These are phyloP conservation scores for Umimayanthus chanpuru DNA, from an alignment of 92 coral and sea anemone species.

Conservation along the genomic window DNA sequence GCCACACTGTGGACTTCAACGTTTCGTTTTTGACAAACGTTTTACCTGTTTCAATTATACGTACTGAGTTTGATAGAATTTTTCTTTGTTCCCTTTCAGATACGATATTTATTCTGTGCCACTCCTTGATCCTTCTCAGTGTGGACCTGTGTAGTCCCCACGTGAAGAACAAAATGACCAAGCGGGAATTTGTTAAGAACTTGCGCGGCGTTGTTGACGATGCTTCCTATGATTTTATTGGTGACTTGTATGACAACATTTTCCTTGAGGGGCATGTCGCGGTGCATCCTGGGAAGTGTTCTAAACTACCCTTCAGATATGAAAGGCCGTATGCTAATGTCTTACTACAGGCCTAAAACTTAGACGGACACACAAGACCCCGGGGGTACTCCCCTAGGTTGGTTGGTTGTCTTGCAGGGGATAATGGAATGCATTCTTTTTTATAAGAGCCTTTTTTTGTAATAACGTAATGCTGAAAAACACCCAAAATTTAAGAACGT, in stretches of 20 bases:
- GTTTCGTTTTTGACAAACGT: no score
- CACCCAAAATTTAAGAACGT: no score
- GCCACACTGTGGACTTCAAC: no score
- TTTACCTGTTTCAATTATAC: neutral
- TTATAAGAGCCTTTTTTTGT: no score
- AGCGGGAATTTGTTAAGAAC: slow-evolving; percentile 96
- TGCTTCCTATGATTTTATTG: slow-evolving; percentile 83
- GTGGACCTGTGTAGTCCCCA: slow-evolving; percentile 98
- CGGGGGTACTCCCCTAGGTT: no score
- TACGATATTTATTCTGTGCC: slow-evolving; percentile 88
- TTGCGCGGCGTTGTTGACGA: slow-evolving; percentile 93
- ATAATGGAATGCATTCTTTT: no score
- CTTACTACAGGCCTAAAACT: slow-evolving; percentile 67
- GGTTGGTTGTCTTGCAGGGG: no score
- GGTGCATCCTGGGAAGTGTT: slow-evolving; percentile 72
- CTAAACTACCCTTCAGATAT: slow-evolving; percentile 68
- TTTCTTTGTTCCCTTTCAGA: slow-evolving; percentile 55
- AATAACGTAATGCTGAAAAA: no score
- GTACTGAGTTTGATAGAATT: neutral
- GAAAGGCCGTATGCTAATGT: slow-evolving; percentile 98
- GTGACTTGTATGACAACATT: slow-evolving; percentile 93
- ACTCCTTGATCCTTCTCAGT: slow-evolving; percentile 92
- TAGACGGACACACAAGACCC: neutral
- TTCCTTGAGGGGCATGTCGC: slow-evolving; percentile 92
- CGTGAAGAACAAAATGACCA: slow-evolving; percentile 96